phyloP scores from a whole-genome alignment of 2,113 vertebrate species.

The Alexandromys fortis region DNA sequence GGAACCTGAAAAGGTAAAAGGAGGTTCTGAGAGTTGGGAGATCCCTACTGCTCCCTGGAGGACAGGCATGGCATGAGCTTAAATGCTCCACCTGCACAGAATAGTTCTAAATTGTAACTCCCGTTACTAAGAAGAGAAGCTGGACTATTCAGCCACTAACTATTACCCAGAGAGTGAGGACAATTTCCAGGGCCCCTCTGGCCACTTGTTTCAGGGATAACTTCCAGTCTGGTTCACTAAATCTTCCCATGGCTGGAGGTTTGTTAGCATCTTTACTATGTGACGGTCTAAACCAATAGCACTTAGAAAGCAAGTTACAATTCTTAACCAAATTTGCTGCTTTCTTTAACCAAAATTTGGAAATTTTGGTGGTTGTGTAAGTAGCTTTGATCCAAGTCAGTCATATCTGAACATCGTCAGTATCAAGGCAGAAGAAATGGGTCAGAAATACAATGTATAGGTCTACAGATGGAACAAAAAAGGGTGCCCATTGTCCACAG shows the following conservation, averaged over 20 bases:
- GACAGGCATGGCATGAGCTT: not conserved
- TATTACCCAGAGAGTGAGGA: not conserved
- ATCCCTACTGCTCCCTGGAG: not conserved
- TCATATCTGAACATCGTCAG: not conserved
- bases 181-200: not conserved
- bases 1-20: not conserved
- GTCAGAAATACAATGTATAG: not conserved
- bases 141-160: not conserved
- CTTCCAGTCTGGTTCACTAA: not conserved
- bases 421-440: not conserved
- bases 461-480: not conserved
- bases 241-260: not conserved
- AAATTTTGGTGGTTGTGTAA: not conserved
- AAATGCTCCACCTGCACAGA: not conserved
- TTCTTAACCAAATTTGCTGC: not conserved
- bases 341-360: not conserved
- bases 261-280: not conserved
- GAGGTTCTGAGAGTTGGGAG: not conserved
- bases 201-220: not conserved
- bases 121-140: not conserved
- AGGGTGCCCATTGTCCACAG: not conserved
- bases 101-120: not conserved
- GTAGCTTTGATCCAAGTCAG: not conserved
- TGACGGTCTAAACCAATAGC: too few species aligned
- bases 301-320: not conserved